Conservation (phyloP, 2,888 invertebrate species). For the Liodrosophila aerea region DNA sequence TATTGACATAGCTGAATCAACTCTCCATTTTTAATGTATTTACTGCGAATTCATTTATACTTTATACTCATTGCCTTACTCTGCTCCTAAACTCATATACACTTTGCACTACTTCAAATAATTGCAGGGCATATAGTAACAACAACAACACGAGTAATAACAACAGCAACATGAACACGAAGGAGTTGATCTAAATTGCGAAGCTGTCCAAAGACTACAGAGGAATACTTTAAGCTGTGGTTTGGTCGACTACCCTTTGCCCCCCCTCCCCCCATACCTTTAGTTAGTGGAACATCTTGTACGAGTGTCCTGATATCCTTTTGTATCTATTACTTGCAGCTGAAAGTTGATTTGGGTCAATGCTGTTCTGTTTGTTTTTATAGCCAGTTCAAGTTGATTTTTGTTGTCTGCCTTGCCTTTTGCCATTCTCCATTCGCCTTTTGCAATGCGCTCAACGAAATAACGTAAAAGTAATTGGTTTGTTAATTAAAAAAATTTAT, state of each 20-base stretch:
- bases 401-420: slow-evolving; percentile 21
- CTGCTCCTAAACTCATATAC: no score
- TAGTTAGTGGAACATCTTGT: slow-evolving; percentile 5
- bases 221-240: slow-evolving; percentile 49
- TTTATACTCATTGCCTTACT: no score
- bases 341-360: slow-evolving; percentile 72
- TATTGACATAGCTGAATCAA: no score
- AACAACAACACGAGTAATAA: slow-evolving; percentile 34
- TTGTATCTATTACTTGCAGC: slow-evolving; percentile 50
- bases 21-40: no score
- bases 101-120: slow-evolving; percentile 39
- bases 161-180: slow-evolving; percentile 46
- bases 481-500: slow-evolving; percentile 72
- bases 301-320: slow-evolving; percentile 24
- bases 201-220: neutral
- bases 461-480: slow-evolving; percentile 73
- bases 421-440: neutral
- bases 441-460: slow-evolving; percentile 36
- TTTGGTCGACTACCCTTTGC: neutral
- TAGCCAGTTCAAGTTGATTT: slow-evolving; percentile 41
- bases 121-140: slow-evolving; percentile 26
- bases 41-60: no score
- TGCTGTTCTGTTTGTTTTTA: slow-evolving; percentile 64
- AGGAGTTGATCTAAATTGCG: slow-evolving; percentile 76
- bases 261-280: neutral